Evolutionary conservation across 2,888 invertebrate species (phyloP), one percentile per base, ranked within the genome.

Genomic region (Diarsia rubi): DNA sequence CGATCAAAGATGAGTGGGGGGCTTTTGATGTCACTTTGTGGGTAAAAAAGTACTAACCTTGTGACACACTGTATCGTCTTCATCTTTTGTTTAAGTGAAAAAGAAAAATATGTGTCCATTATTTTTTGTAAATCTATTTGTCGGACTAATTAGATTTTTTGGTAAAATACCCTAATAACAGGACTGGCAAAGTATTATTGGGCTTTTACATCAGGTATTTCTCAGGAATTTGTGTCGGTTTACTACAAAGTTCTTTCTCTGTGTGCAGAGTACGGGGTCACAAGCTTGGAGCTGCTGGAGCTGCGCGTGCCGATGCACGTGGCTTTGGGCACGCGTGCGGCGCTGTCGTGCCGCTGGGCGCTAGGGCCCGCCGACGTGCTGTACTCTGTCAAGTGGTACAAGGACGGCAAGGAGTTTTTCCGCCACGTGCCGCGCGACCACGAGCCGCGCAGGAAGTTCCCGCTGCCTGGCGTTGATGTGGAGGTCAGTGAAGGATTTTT

Each of bases 311-410:
- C 98, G 27, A 97, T 97, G 84, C 98, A 98, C 94, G 98, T 98
- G 86, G 98, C 98, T 78, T 97, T 98, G 82, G 98, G 98, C 88
- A 97, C 98, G 91, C 97, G 97, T 87, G 98, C 98, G 57, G 96
- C 97, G 75, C 95, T 99, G 87, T 98, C 98, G 69, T 98, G 98
- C 94, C 98, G 98, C 92, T 99, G 98, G 96, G 98, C 98, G 94
- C 97, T 99, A 92, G 94, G 94, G 3, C 98, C 98, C 87, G 97
- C 97, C 6, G 98, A 98, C 93, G 97, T 97, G 68, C 97, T 98
- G 66, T 99, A 98, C 94, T 98, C 98, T 49, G 98, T 98, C 89
- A 98, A 98, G 96, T 99, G 98, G 98, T 98, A 98, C 97, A 98
- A 98, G 93, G 98, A 98, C 92, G 98, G 98, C 85, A 97, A 98